phyloP scores from a whole-genome alignment of 2,113 vertebrate genomes.

The Hemiscyllium ocellatum region DNA sequence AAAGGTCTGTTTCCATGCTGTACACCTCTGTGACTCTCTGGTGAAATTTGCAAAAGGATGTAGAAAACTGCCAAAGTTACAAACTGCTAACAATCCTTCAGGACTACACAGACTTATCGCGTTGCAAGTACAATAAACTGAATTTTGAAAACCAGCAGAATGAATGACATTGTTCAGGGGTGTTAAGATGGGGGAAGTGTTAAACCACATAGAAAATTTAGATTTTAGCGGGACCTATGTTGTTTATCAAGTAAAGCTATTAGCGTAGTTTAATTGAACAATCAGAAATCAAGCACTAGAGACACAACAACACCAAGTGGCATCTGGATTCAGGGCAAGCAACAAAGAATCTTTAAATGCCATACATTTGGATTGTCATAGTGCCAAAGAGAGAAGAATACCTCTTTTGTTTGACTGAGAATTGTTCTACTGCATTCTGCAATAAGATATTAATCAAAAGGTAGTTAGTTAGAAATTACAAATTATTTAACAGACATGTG shows the following conservation, averaged over 20 bases:
- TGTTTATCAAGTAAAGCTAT: too few relatives aligned
- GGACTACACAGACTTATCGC: neutral
- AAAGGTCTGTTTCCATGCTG: too few relatives aligned
- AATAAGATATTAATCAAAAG: neutral
- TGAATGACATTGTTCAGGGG: neutral
- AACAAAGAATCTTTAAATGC: neutral
- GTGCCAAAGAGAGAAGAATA: neutral
- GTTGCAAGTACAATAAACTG: neutral
- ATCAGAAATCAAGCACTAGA: neutral
- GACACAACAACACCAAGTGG: neutral
- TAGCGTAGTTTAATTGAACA: neutral
- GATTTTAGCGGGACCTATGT: too few relatives aligned
- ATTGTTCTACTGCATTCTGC: neutral
- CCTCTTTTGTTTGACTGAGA: neutral
- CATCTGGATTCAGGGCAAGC: neutral
- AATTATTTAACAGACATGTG: neutral
- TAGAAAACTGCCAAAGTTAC: neutral
- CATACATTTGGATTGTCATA: neutral
- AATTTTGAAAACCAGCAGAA: neutral
- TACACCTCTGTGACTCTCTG: too few relatives aligned
- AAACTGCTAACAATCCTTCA: neutral
- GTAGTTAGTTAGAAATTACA: neutral
- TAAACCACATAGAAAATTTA: too few relatives aligned
- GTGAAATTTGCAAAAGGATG: neutral
- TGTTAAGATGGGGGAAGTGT: too few relatives aligned